Percentiles rank a stretch among this genome's conserved stretches.
phyloP scores from a whole-genome alignment of 2,113 vertebrate genomes.

The Sprattus sprattus region DNA sequence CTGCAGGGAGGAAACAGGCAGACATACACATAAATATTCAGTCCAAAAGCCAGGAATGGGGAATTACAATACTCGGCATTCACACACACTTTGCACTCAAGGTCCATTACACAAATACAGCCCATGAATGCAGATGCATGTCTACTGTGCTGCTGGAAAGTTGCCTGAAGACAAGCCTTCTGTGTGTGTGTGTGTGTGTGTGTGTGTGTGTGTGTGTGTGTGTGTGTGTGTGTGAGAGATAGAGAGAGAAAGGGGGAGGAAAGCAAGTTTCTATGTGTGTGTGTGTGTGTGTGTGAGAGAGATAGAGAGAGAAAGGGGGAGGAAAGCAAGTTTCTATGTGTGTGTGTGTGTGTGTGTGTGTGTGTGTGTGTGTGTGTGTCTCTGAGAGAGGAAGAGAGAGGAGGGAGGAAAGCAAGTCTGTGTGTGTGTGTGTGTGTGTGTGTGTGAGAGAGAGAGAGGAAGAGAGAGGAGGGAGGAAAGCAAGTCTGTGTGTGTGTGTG shows the following conservation, averaged over 20 bases:
- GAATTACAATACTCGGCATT: background rate
- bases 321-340: background rate
- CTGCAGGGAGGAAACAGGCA: background rate
- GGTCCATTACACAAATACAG: background rate
- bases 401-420: background rate
- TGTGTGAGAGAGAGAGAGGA: background rate
- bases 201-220: background rate
- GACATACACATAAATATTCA: background rate
- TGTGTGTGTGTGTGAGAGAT: background rate
- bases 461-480: background rate
- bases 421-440: background rate
- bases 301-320: background rate
- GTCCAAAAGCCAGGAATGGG: background rate
- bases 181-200: background rate
- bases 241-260: background rate
- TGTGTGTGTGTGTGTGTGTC: background rate
- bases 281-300: background rate
- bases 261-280: background rate
- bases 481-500: background rate
- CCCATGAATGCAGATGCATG: background rate
- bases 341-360: background rate
- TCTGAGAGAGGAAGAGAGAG: background rate
- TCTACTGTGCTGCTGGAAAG: background rate
- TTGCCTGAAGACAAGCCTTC: constrained; percentile 8
- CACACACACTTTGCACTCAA: background rate